Evolutionary conservation across 2,888 invertebrate genomes (phyloP), one percentile per base, ranked within the genome.

Genomic region (Acleris cristana): DNA sequence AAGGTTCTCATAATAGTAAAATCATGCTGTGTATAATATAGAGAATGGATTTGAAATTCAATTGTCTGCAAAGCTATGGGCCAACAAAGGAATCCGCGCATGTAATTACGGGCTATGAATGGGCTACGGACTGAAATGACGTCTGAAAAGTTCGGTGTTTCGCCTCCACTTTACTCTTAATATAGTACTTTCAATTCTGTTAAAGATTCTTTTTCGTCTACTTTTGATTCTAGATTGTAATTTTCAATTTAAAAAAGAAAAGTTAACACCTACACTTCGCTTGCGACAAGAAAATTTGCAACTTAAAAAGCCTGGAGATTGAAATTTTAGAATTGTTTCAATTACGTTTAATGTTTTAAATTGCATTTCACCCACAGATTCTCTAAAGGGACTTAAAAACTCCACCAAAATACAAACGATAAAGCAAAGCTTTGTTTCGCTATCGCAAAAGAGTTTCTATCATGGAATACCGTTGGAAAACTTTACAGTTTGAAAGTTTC

Each of bases 61-160:
- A 86, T 87, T 86, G 83, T 86, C 83, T 84, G 77, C 79, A 77
- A 82, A 82, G 79, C 76, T 74, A 73, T 74, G 72, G 73, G 78
- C 80, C 78, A 80, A 85, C 82, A 84, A 88, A 85, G 79, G 81
- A 84, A 80, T 79, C 73, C 70, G 80, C 79, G 83, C 84, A 84
- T 86, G 81, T 85, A 87, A 88, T 87, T 88, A 88, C 85, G 57
- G 73, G 74, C 75, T 78, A 81, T 80, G 82, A 85, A 86, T 81
- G 76, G 77, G 71, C 74, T 75, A 74, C 72, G 70, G 75, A 84
- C 83, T 83, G 78, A 74, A 80, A 82, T 80, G 81, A 79, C 73
- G 88, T 89, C 88, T 88, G 88, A 81, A 84, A 88, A 88, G 79
- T 90, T 88, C 75, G 71, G 69, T 70, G 71, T 78, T 78, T 79